Base-by-base conservation (phyloP, 2,113 vertebrate species). In the Esox niger region DNA sequence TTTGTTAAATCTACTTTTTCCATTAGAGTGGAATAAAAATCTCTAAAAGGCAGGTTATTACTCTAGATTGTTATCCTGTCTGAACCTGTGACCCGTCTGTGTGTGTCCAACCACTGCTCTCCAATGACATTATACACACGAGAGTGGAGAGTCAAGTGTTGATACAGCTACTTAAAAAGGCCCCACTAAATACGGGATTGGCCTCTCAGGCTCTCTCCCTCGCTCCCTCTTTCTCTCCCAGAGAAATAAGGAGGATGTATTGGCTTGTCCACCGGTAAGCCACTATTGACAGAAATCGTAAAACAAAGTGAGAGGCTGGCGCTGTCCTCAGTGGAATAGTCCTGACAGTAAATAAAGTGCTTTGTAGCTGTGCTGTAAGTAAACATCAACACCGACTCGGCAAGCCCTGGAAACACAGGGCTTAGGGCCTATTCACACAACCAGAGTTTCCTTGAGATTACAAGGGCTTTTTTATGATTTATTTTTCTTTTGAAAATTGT, bases 201-300 rank as follows among this genome's bases (percentile, higher is more conserved):
- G n/a, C n/a, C n/a, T n/a, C n/a, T n/a, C n/a, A n/a, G n/a, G n/a
- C n/a, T n/a, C n/a, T n/a, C n/a, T n/a, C n/a, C n/a, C n/a, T n/a
- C n/a, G n/a, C n/a, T n/a, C n/a, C n/a, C n/a, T n/a, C n/a, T n/a
- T n/a, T 61, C 60, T 66, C 58, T 78, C 33, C 70, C 68, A 66
- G 69, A 84, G 84, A 82, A 81, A 85, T 81, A 70, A 80, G 66
- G 62, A 71, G 68, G 71, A 67, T 76, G 71, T 57, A 68, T 63
- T 61, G 35, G 66, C 86, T 85, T 73, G 70, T 70, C 64, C 66
- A 76, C 70, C 66, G 64, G 55, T 52, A 1, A 69, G 74, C 58
- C 38, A 77, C 52, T 72, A 79, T 59, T 73, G 78, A 81, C 74
- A 81, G 47, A 79, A 49, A 64, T 82, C 56, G 70, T 73, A 74